phyloP scores from a whole-genome alignment of 2,888 invertebrate genomes.

The Eristalis intricaria region DNA sequence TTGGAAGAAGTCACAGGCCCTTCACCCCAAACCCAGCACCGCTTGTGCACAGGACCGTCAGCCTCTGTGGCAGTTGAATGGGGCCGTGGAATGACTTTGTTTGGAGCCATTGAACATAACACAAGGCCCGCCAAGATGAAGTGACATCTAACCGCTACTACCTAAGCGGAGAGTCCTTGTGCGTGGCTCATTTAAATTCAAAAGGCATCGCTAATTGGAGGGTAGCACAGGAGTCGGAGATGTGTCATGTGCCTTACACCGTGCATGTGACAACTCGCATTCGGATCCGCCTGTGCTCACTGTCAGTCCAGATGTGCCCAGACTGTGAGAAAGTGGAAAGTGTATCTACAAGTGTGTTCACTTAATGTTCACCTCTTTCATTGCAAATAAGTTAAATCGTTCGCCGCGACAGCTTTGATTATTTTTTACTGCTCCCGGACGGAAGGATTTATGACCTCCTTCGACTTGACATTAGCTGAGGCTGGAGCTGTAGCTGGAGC shows the following conservation, averaged over 20 bases:
- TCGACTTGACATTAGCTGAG: slow-evolving; percentile 47
- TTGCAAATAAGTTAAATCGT: slow-evolving; percentile 46
- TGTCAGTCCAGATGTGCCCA: slow-evolving; percentile 29
- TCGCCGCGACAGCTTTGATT: slow-evolving; percentile 53
- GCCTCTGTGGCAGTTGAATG: not conserved
- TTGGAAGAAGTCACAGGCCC: slow-evolving; percentile 61
- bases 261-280: slow-evolving; percentile 38
- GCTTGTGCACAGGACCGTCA: slow-evolving; percentile 4
- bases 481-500: not conserved
- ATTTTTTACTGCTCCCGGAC: slow-evolving; percentile 57
- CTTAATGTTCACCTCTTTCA: slow-evolving; percentile 40
- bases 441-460: slow-evolving; percentile 59
- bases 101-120: slow-evolving; percentile 67
- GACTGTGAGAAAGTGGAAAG: not conserved
- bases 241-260: slow-evolving; percentile 34
- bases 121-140: slow-evolving; percentile 66
- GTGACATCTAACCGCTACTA: slow-evolving; percentile 65
- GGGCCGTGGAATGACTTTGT: slow-evolving; percentile 41
- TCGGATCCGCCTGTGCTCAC: slow-evolving; percentile 12
- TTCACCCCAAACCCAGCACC: slow-evolving; percentile 1
- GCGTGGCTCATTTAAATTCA: slow-evolving; percentile 72
- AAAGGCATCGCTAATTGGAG: slow-evolving; percentile 67
- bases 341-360: not conserved
- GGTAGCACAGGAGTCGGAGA: slow-evolving; percentile 31
- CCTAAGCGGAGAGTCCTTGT: slow-evolving; percentile 64